Base-by-base conservation (phyloP, 2,797 vertebrate genomes). In the Oreochromis grahami region DNA sequence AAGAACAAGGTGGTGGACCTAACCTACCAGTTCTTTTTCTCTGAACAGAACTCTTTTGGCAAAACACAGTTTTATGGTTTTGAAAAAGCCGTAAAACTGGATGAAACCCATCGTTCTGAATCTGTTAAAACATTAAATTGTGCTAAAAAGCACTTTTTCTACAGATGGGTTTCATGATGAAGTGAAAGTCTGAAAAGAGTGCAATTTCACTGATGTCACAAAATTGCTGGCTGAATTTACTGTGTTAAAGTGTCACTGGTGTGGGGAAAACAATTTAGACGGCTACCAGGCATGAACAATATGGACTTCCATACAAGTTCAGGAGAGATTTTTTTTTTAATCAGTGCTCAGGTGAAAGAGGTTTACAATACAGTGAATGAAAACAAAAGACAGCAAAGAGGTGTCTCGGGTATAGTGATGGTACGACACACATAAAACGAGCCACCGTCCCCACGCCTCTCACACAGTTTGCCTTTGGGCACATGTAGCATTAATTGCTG, bases 401-500 rank as follows among this genome's bases (percentile, higher is more conserved):
- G 80, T 84, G 90, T 94, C 90, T 91, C 9, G 78, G 80, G 86
- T 81, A 84, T 81, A 86, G 78, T 84, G 93, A 92, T 86, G 88
- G 81, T 88, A 86, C 72, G 92, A 93, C 93, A 92, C 90, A 91
- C 92, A 79, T 87, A 83, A 94, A 93, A 89, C 84, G 85, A 93
- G 86, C 91, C 84, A 65, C 63, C 74, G 82, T 90, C 89, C 87
- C 76, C 80, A 53, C 29, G 24, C 63, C 87, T 94, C 88, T 88
- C 83, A 29, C 83, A 29, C 81, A 65, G 50, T 72, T 84, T 13
- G 95, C 94, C 95, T 74, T 65, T 80, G 90, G 95, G 92, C 91
- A 82, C 91, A 88, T 96, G 96, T 96, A 91, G 92, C 91, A 89
- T 94, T 97, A 97, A 97, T 96, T 96, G 95, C 95, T 91, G 92